phyloP scores from a whole-genome alignment of 2,797 vertebrate species.

The Parauchenoglanis punctatus region DNA sequence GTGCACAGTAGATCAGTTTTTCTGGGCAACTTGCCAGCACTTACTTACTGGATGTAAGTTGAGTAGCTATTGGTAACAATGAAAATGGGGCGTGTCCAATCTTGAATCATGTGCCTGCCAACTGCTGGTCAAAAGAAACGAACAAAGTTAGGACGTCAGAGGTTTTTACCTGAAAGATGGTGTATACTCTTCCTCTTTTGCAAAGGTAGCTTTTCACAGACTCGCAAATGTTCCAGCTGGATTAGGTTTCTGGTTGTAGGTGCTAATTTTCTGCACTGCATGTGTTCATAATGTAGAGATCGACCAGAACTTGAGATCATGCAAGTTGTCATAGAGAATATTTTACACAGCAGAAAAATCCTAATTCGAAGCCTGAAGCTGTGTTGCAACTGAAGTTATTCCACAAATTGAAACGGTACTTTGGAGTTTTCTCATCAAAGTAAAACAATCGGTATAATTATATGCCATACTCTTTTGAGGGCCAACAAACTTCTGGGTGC shows the following conservation, averaged over 20 bases:
- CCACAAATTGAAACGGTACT: not conserved
- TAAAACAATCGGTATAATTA: not conserved
- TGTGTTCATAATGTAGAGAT: conserved; percentile 29
- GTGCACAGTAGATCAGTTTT: conserved; percentile 31
- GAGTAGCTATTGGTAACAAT: not conserved
- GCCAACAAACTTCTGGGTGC: not conserved
- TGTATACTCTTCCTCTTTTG: not conserved
- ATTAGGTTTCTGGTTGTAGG: conserved; percentile 47
- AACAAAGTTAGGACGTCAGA: not conserved
- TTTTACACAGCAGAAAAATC: not conserved
- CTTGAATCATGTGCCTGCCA: not conserved
- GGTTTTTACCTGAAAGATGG: not conserved
- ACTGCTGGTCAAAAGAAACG: not conserved
- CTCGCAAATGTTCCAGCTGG: conserved; percentile 13
- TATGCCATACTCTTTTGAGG: not conserved
- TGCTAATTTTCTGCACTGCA: conserved; percentile 40
- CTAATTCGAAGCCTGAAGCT: not conserved
- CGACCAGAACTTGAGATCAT: not conserved
- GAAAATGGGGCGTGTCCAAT: not conserved
- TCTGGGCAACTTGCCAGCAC: conserved; percentile 39
- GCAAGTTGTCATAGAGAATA: conserved; percentile 4
- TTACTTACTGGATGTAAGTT: not conserved
- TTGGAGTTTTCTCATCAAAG: not conserved
- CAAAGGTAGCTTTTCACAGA: not conserved
- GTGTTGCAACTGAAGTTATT: not conserved